These are phyloP conservation scores for Lasiurus borealis DNA, from an alignment of 2,113 vertebrate species.

Conservation along the genomic window DNA sequence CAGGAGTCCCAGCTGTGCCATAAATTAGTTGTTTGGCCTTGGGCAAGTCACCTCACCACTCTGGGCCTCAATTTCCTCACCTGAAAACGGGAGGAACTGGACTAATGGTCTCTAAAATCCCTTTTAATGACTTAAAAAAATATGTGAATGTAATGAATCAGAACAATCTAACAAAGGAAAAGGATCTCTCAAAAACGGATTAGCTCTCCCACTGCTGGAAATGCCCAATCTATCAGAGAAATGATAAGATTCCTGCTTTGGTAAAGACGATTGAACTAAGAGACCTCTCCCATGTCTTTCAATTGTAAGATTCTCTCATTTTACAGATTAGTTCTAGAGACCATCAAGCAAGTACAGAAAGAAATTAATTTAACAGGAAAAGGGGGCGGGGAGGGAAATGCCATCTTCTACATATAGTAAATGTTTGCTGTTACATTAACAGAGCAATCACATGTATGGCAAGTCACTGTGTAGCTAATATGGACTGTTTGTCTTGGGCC, in stretches of 20 bases:
- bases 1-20: slow-evolving; percentile 39
- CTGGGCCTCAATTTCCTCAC: slow-evolving; percentile 47
- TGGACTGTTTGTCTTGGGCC: slow-evolving; percentile 68
- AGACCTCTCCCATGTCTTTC: neutral
- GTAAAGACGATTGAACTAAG: slow-evolving; percentile 18
- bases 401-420: slow-evolving; percentile 12
- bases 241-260: neutral
- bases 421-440: slow-evolving; percentile 50
- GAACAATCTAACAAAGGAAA: slow-evolving; percentile 14
- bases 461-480: neutral
- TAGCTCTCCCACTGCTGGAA: neutral
- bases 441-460: slow-evolving; percentile 39
- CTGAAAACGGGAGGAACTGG: slow-evolving; percentile 34
- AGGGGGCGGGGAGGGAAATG: neutral
- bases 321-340: slow-evolving; percentile 31
- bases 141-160: slow-evolving; percentile 39
- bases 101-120: slow-evolving; percentile 13
- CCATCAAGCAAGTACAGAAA: neutral
- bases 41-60: slow-evolving; percentile 53
- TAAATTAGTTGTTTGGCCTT: slow-evolving; percentile 31
- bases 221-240: neutral
- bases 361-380: slow-evolving; percentile 4
- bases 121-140: slow-evolving; percentile 43
- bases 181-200: neutral
- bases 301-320: neutral